Evolutionary conservation across 2,888 invertebrate species (phyloP).

Genomic region (Neoaliturus tenellus): DNA sequence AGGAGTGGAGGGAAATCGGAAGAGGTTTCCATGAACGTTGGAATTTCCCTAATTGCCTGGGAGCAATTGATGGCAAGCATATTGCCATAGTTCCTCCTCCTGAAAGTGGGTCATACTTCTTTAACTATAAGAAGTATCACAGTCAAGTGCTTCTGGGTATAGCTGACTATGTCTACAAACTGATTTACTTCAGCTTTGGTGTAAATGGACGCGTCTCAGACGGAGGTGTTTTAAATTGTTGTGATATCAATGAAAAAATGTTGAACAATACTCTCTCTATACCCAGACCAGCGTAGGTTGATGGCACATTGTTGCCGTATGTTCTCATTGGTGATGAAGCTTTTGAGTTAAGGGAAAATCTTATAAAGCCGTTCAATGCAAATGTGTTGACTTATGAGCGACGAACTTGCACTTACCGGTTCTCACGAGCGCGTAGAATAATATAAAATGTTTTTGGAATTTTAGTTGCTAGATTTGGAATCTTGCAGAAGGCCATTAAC

Average conservation of each 20-base stretch:
- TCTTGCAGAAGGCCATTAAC: slow-evolving; percentile 55
- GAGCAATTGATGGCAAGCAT: slow-evolving; percentile 58
- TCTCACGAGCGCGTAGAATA: slow-evolving; percentile 51
- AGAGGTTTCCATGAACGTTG: slow-evolving; percentile 56
- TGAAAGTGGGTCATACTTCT: slow-evolving; percentile 61
- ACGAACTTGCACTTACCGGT: slow-evolving; percentile 56
- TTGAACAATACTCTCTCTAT: slow-evolving; percentile 29
- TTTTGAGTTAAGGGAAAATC: slow-evolving; percentile 53
- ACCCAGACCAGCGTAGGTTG: slow-evolving; percentile 44
- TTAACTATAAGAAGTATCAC: slow-evolving; percentile 61
- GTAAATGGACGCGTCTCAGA: slow-evolving; percentile 47
- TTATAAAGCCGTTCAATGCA: slow-evolving; percentile 59
- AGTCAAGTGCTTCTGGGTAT: slow-evolving; percentile 59
- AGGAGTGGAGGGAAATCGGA: slow-evolving; percentile 51
- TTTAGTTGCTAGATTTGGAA: slow-evolving; percentile 54
- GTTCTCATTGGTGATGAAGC: slow-evolving; percentile 59
- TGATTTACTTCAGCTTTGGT: slow-evolving; percentile 52
- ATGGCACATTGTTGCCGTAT: slow-evolving; percentile 55
- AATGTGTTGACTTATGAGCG: slow-evolving; percentile 55
- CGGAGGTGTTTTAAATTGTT: slow-evolving; percentile 41
- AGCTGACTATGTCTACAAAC: slow-evolving; percentile 58
- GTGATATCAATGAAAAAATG: slow-evolving; percentile 42
- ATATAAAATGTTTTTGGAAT: slow-evolving; percentile 57
- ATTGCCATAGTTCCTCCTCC: slow-evolving; percentile 59
- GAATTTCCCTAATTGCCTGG: slow-evolving; percentile 57